phyloP scores from a whole-genome alignment of 2,888 invertebrate species.

The Rhagonycha lutea region DNA sequence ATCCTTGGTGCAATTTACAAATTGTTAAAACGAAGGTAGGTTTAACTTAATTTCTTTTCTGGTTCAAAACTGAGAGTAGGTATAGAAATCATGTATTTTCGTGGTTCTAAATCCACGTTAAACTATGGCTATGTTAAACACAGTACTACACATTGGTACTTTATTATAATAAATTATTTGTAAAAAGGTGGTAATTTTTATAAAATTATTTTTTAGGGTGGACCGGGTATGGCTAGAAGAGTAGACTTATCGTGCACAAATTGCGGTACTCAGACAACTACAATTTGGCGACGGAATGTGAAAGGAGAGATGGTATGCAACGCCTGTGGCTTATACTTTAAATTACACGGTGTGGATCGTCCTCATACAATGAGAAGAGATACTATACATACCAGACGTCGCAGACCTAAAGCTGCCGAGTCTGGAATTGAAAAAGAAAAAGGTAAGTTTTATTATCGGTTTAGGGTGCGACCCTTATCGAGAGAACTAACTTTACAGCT shows the following conservation, averaged over 20 bases:
- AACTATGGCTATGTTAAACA: no score
- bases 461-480: not conserved
- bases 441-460: conserved; percentile 7
- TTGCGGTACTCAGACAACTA: conserved; percentile 96
- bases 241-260: conserved; percentile 92
- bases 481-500: not conserved
- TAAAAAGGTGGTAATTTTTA: conserved; percentile 14
- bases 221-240: conserved; percentile 56
- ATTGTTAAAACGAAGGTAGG: conserved; percentile 49
- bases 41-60: not conserved
- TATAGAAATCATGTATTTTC: no score
- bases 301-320: conserved; percentile 99
- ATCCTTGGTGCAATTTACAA: conserved; percentile 53
- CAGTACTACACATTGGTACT: no score
- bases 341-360: conserved; percentile 91
- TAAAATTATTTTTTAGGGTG: conserved; percentile 34
- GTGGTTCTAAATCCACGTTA: no score
- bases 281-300: conserved; percentile 95
- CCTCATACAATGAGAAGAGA: conserved; percentile 95
- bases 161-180: not conserved
- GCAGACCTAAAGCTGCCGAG: conserved; percentile 78
- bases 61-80: no score
- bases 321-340: conserved; percentile 97
- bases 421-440: conserved; percentile 40
- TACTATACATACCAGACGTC: conserved; percentile 91